These are phyloP conservation scores for Nomada goodeniana DNA, from an alignment of 2,888 invertebrate species.

Conservation along the genomic window DNA sequence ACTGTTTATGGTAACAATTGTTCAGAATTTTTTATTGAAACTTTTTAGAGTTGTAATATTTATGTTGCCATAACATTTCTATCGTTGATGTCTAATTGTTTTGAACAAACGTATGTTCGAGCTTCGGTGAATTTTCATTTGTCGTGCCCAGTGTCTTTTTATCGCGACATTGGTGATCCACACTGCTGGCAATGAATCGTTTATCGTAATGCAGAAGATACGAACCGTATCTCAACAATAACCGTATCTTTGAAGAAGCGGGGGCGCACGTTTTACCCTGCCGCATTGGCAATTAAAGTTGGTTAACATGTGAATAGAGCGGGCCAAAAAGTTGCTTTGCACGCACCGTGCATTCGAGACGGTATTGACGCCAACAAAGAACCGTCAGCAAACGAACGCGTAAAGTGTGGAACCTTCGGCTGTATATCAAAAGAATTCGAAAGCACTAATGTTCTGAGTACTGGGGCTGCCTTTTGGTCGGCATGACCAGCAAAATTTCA, in stretches of 20 bases:
- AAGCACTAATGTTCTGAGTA: not conserved
- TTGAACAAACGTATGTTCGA: too few species aligned
- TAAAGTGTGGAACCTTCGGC: not conserved
- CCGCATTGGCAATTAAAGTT: not conserved
- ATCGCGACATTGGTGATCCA: too few species aligned
- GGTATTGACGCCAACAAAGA: not conserved
- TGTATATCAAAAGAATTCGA: not conserved
- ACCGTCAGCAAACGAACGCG: not conserved
- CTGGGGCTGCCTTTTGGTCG: not conserved
- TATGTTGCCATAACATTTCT: too few species aligned
- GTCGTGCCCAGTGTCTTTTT: too few species aligned
- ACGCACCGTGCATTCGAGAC: not conserved
- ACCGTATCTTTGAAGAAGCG: too few species aligned
- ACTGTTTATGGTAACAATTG: slow-evolving; percentile 90
- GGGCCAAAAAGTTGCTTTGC: not conserved
- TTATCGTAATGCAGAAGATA: too few species aligned
- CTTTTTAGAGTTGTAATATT: not conserved
- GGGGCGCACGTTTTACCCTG: not conserved
- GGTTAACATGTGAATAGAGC: slow-evolving; percentile 1
- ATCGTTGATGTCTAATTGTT: too few species aligned
- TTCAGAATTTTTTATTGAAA: not conserved
- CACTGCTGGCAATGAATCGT: too few species aligned
- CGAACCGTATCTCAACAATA: too few species aligned
- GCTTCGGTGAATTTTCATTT: too few species aligned
- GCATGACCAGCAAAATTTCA: too few species aligned